Percentiles rank a stretch among this genome's conserved stretches.
Conservation (phyloP, 2,113 vertebrate species). For the Desmodus rotundus region DNA sequence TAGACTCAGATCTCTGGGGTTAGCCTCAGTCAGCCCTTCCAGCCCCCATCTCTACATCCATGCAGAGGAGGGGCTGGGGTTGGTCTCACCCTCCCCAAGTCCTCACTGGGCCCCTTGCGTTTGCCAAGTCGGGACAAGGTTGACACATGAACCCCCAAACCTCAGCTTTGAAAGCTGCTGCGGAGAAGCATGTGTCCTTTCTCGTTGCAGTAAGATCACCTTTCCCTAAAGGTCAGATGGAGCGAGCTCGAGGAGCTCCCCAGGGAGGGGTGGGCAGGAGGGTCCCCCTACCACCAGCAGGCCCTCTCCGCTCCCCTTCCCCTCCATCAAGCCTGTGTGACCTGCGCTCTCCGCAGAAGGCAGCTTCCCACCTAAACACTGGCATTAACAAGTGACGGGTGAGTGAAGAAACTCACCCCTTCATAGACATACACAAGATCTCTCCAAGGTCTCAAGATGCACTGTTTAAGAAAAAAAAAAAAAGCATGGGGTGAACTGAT, state of each 20-base stretch:
- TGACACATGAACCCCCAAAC: background rate
- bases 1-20: background rate
- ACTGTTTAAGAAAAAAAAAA: background rate
- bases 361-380: background rate
- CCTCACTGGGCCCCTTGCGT: background rate
- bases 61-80: background rate
- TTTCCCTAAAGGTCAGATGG: background rate
- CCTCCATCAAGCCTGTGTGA: background rate
- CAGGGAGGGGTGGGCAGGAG: background rate
- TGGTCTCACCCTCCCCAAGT: background rate
- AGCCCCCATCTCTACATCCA: background rate
- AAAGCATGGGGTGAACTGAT: background rate
- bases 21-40: background rate
- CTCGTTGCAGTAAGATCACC: background rate
- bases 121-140: background rate
- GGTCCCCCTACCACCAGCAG: background rate
- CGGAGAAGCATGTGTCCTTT: background rate
- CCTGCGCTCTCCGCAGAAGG: background rate
- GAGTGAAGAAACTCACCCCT: background rate
- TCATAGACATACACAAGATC: background rate
- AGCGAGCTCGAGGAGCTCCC: background rate
- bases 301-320: background rate
- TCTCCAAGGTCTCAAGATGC: background rate
- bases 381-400: fast-evolving
- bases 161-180: background rate